Evolutionary conservation across 2,888 invertebrate genomes (phyloP).

Genomic region (Amphiduros pacificus): DNA sequence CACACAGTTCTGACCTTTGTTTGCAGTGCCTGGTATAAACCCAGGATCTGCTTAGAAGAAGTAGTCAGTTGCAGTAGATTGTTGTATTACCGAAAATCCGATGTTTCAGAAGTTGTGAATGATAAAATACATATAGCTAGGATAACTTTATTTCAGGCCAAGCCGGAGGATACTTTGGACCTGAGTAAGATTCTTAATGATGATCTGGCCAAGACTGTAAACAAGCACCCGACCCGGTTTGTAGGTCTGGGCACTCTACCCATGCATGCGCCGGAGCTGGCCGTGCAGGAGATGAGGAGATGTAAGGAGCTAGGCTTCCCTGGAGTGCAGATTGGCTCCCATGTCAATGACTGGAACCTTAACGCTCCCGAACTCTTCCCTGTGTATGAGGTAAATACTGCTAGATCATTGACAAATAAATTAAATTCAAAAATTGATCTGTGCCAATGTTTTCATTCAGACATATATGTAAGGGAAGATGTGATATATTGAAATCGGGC

Average conservation of each 20-base stretch:
- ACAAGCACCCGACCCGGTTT: conserved; percentile 60
- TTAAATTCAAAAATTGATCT: too few relatives aligned
- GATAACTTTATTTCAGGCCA: conserved; percentile 57
- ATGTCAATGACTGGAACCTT: conserved; percentile 65
- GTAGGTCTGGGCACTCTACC: conserved; percentile 65
- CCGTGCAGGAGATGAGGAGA: conserved; percentile 63
- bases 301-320: conserved; percentile 60
- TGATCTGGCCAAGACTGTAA: conserved; percentile 62
- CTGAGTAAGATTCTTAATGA: conserved; percentile 63
- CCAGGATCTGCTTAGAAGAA: too few relatives aligned
- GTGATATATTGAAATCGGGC: too few relatives aligned
- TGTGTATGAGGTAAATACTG: conserved; percentile 63
- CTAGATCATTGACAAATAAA: too few relatives aligned
- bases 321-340: conserved; percentile 65
- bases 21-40: too few relatives aligned
- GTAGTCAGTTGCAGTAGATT: too few relatives aligned
- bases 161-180: conserved; percentile 63
- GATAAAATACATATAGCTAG: too few relatives aligned
- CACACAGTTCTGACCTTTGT: too few relatives aligned
- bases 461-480: too few relatives aligned
- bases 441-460: too few relatives aligned
- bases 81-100: too few relatives aligned
- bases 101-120: too few relatives aligned
- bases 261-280: conserved; percentile 63
- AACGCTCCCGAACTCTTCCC: conserved; percentile 62